A percentile compares a stretch with the other conserved stretches of the same genome.
Evolutionary conservation across 2,113 vertebrate genomes (phyloP).

Genomic region (Sterrhoptilus dennistouni): DNA sequence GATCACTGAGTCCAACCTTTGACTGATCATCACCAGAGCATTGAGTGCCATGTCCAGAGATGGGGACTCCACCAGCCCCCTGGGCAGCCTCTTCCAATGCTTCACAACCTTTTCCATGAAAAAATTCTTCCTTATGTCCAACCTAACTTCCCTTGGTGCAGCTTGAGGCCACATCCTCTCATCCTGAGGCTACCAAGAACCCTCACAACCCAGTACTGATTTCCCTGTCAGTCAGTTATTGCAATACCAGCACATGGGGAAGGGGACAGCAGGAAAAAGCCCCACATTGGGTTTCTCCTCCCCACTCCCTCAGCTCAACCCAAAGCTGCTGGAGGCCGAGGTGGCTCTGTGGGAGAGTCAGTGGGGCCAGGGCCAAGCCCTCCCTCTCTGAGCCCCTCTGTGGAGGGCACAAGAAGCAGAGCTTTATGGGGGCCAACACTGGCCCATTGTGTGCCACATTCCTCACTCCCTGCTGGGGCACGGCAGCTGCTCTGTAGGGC

Average conservation of each 20-base stretch:
- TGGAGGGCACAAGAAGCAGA: slow-evolving; percentile 58
- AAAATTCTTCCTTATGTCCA: not conserved
- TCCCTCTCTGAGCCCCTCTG: slow-evolving; percentile 56
- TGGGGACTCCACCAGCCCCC: not conserved
- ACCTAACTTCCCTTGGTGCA: not conserved
- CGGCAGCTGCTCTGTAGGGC: slow-evolving; percentile 46
- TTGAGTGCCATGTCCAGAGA: not conserved
- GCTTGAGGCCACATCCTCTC: not conserved
- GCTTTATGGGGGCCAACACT: slow-evolving; percentile 75
- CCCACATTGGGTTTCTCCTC: not conserved
- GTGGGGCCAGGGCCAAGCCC: slow-evolving; percentile 12
- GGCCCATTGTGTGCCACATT: slow-evolving; percentile 72
- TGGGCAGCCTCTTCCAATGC: not conserved
- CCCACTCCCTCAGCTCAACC: not conserved
- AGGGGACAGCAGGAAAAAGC: not conserved
- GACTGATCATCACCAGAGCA: not conserved
- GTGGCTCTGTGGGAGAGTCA: not conserved
- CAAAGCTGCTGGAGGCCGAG: not conserved
- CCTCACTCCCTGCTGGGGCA: slow-evolving; percentile 44
- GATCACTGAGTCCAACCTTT: not conserved
- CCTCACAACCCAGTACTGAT: not conserved
- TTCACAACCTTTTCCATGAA: not conserved
- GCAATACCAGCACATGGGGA: not conserved
- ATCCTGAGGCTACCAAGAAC: not conserved
- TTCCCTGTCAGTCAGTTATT: not conserved